phyloP scores from a whole-genome alignment of 2,797 vertebrate genomes.

The Cyclura pinguis region DNA sequence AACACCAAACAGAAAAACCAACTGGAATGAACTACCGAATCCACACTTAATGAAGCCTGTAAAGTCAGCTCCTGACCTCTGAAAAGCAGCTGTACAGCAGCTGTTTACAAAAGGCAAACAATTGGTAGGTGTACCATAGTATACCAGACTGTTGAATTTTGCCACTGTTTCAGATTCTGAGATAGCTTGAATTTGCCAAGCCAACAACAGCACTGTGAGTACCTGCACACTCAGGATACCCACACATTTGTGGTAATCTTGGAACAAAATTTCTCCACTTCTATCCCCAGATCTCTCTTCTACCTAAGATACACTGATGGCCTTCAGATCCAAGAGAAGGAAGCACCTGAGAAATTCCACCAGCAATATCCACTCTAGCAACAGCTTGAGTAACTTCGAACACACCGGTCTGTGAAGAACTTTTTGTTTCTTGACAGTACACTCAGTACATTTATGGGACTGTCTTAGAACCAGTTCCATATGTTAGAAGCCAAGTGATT shows the following conservation, averaged over 20 bases:
- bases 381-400: background rate
- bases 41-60: conserved; percentile 26
- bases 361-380: too few species aligned
- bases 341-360: background rate
- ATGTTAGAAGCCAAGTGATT: too few species aligned
- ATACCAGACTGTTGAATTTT: background rate
- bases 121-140: background rate
- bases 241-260: background rate
- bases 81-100: conserved; percentile 24
- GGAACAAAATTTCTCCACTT: background rate
- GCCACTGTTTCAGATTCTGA: background rate
- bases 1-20: background rate
- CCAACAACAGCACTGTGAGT: background rate
- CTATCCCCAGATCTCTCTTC: background rate
- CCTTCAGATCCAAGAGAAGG: background rate
- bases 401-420: background rate
- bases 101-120: conserved; percentile 16
- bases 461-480: too few species aligned
- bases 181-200: background rate
- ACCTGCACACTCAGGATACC: too few species aligned
- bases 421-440: background rate
- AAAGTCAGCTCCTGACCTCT: conserved; percentile 9
- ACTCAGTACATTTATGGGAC: too few species aligned
- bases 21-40: background rate
- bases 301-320: background rate